Conservation (phyloP, 23 tunicate species). For the Trididemnum clinides region DNA sequence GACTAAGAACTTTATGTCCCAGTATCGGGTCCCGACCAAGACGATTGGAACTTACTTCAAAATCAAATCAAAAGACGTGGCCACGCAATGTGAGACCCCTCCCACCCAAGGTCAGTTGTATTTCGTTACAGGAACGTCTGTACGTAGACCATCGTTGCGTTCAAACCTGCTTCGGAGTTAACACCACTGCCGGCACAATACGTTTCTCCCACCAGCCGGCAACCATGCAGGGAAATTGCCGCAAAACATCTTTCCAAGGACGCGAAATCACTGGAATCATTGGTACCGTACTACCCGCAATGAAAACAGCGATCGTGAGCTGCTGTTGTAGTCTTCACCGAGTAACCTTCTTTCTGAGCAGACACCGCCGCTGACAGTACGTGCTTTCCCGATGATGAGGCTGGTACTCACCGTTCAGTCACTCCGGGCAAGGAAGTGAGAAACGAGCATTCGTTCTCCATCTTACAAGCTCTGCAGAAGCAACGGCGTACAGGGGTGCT, state of each 20-base stretch:
- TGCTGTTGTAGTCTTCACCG: too few relatives aligned
- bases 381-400: conserved; percentile 43
- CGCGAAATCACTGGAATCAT: too few relatives aligned
- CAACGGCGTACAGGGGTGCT: conserved; percentile 63
- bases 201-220: too few relatives aligned
- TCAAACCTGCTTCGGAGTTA: too few relatives aligned
- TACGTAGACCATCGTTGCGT: too few relatives aligned
- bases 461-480: conserved; percentile 34
- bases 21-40: conserved; percentile 68
- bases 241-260: too few relatives aligned
- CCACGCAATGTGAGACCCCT: conserved; percentile 62
- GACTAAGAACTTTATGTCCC: conserved; percentile 83
- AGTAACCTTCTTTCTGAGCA: too few relatives aligned
- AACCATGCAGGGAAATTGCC: too few relatives aligned
- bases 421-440: neutral
- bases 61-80: conserved; percentile 63
- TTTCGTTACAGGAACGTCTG: neutral
- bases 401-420: neutral
- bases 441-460: conserved; percentile 23
- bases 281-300: too few relatives aligned
- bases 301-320: too few relatives aligned
- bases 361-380: conserved; percentile 90
- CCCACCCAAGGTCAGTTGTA: conserved; percentile 46
- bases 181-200: too few relatives aligned
- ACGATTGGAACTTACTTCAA: conserved; percentile 80